Evolutionary conservation across 1,140 invertebrate genomes (phyloP).

Genomic region (Bombus terrestris): DNA sequence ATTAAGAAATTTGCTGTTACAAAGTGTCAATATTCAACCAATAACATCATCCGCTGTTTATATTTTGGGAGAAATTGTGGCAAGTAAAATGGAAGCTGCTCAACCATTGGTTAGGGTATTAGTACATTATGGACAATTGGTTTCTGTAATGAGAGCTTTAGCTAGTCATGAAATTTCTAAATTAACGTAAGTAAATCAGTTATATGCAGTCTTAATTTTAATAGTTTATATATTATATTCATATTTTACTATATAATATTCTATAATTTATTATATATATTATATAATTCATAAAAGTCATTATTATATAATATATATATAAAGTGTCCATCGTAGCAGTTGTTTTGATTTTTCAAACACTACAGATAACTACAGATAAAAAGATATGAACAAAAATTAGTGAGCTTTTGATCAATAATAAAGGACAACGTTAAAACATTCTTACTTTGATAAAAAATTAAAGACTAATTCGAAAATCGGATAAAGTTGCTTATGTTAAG

Average conservation of each 20-base stretch:
- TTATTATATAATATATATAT: not conserved
- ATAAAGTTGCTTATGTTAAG: too few relatives aligned
- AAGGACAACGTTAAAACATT: not conserved
- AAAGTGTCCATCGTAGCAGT: not conserved
- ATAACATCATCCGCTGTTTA: conserved; percentile 93
- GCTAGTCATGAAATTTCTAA: conserved; percentile 94
- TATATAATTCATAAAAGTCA: too few relatives aligned
- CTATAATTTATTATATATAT: too few relatives aligned
- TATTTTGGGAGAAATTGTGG: conserved; percentile 93
- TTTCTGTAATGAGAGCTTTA: conserved; percentile 90
- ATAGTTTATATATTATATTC: not conserved
- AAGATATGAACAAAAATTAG: not conserved
- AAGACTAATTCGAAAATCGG: too few relatives aligned
- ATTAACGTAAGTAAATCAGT: conserved; percentile 88
- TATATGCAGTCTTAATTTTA: conserved; percentile 1
- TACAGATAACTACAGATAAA: too few relatives aligned
- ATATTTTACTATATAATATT: too few relatives aligned
- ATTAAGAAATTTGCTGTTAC: conserved; percentile 89
- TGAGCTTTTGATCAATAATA: not conserved
- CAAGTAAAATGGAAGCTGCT: conserved; percentile 92
- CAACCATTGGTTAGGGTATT: conserved; percentile 93
- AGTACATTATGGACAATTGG: conserved; percentile 91
- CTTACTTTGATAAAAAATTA: too few relatives aligned
- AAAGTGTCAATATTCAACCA: conserved; percentile 89
- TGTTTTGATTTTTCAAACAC: not conserved